Base-by-base conservation (phyloP, 2,113 vertebrate species). In the Catharus minimus region DNA sequence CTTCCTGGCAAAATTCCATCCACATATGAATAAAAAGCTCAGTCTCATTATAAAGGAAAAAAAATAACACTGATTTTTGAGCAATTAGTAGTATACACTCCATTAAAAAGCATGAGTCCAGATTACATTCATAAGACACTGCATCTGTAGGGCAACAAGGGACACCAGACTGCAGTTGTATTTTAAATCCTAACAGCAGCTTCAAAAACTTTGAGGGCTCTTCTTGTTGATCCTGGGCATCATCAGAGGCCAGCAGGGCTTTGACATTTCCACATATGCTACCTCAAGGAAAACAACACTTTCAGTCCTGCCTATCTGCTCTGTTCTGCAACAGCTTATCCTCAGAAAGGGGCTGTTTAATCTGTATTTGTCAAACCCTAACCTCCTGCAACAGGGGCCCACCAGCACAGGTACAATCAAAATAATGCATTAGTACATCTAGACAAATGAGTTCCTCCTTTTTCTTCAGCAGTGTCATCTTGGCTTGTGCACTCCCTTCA, bases 1-100 rank as follows among this genome's bases (percentile, higher is more conserved):
- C 78, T 90, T 79, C 71, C 86, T 95, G 92, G 93, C 92, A 90
- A 86, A 82, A 58, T 46, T 95, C 86, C 94, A 93, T 90, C 36
- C 33, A 52, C 36, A 33, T 58, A 50, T 7, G 3, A 94, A 93
- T 82, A 86, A 90, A 93, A 90, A 82, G 13, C 62, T 79, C 46
- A 11, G 36, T 33, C 62, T 93, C 73, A 73, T 92, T 92, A 84
- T 62, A 85, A 76, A 84, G 58, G 16, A 4, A 4, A 18, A 56
- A 64, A 64, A 17, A 20, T 1, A 53, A 21, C 33, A 43, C 44
- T 82, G 62, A 66, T 79, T 89, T 85, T 91, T 43, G 58, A 90
- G 64, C 1, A 24, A 87, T 95, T 85, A 95, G 77, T 57, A 68
- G 46, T 28, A 57, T 46, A 57, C 9, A 19, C 41, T 75, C 46